phyloP scores from a whole-genome alignment of 2,797 vertebrate genomes.

The Remorina albescens region DNA sequence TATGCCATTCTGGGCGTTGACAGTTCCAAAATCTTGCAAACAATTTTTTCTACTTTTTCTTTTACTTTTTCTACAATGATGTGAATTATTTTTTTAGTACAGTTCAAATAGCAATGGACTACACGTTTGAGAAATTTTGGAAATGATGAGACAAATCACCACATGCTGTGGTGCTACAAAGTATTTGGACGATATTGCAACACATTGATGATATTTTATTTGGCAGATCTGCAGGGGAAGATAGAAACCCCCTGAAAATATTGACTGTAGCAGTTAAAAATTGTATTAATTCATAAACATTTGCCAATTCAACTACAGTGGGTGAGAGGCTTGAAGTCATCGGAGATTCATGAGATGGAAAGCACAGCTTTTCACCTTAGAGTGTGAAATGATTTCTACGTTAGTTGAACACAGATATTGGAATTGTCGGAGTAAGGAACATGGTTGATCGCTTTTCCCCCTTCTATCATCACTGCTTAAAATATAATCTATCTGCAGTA shows the following conservation, averaged over 20 bases:
- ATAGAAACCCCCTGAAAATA: conserved; percentile 13
- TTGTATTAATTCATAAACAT: background rate
- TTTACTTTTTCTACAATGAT: background rate
- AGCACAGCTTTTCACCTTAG: background rate
- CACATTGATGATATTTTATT: background rate
- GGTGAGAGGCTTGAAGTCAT: background rate
- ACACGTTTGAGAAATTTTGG: background rate
- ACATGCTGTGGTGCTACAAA: conserved; percentile 4
- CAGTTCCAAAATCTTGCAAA: too few species aligned
- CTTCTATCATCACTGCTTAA: background rate
- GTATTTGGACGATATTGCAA: background rate
- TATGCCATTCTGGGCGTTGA: too few species aligned
- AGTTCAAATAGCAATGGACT: background rate
- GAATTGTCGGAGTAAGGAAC: background rate
- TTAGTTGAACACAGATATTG: background rate
- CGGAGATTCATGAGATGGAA: background rate
- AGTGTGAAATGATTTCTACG: background rate
- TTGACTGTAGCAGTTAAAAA: conserved; percentile 5
- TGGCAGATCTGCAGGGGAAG: background rate
- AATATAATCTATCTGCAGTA: background rate
- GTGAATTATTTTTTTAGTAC: background rate
- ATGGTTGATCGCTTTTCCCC: background rate
- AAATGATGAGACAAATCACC: background rate
- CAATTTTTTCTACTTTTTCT: background rate
- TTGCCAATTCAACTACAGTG: background rate